A percentile compares a stretch with the other conserved stretches of the same genome.
phyloP scores from a whole-genome alignment of 1,140 invertebrate genomes.

The Orussus abietinus region DNA sequence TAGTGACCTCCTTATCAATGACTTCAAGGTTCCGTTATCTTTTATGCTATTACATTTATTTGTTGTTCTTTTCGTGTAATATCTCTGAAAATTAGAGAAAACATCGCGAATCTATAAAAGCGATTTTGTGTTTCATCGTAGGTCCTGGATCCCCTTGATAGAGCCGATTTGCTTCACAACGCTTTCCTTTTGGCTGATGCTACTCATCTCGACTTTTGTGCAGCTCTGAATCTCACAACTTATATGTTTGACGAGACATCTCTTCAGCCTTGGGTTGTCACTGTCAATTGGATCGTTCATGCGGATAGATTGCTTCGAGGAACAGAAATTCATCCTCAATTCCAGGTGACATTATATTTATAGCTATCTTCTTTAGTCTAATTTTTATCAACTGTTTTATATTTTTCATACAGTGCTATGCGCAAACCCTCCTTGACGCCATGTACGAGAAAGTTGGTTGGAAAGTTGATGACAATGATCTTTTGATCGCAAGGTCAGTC shows the following conservation, averaged over 20 bases:
- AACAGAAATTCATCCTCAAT: slow-evolving; percentile 56
- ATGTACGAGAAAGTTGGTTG: slow-evolving; percentile 53
- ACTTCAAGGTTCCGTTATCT: slow-evolving; percentile 20
- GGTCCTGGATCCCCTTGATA: slow-evolving; percentile 66
- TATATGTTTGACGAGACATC: slow-evolving; percentile 63
- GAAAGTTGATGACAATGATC: slow-evolving; percentile 47
- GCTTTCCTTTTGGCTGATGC: slow-evolving; percentile 71
- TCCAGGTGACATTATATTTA: slow-evolving; percentile 49
- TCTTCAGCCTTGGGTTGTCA: slow-evolving; percentile 68
- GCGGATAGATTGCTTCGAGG: slow-evolving; percentile 56
- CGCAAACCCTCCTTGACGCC: slow-evolving; percentile 44
- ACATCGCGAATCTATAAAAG: background rate
- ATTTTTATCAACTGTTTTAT: slow-evolving; percentile 4
- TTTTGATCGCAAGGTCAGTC: slow-evolving; percentile 35
- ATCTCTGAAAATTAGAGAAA: background rate
- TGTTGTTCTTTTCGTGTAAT: slow-evolving; percentile 5
- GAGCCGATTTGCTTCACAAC: slow-evolving; percentile 79
- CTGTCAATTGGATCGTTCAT: slow-evolving; percentile 46
- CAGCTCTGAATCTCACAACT: slow-evolving; percentile 61
- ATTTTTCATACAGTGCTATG: slow-evolving; percentile 36
- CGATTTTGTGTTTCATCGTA: slow-evolving; percentile 18
- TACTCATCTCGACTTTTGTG: slow-evolving; percentile 57
- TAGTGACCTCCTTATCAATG: slow-evolving; percentile 7
- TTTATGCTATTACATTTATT: too few relatives aligned
- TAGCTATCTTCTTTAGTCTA: slow-evolving; percentile 26